A percentile compares a stretch with the other conserved stretches of the same genome.
Evolutionary conservation across 2,113 vertebrate genomes (phyloP).

Genomic region (Petromus typicus): DNA sequence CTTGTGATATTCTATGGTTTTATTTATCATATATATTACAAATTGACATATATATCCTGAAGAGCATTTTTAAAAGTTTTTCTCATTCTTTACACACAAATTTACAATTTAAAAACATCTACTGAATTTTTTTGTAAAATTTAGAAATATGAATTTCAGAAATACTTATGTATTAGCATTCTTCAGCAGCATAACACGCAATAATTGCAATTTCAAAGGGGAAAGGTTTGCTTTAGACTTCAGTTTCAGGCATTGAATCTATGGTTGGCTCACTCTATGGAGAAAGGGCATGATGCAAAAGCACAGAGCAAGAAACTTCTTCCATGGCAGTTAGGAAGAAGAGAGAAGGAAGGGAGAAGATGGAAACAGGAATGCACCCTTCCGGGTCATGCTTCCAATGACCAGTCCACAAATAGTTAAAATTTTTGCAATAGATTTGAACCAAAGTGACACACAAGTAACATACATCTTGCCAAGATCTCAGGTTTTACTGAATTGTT

Average conservation of each 20-base stretch:
- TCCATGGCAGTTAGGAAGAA: neutral
- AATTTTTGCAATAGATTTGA: neutral
- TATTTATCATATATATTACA: neutral
- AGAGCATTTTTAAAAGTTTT: neutral
- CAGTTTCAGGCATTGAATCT: neutral
- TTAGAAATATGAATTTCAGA: neutral
- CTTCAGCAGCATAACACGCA: neutral
- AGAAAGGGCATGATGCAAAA: neutral
- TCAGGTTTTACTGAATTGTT: neutral
- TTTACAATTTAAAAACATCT: neutral
- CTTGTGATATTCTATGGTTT: neutral
- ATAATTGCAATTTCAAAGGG: neutral
- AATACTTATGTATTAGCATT: neutral
- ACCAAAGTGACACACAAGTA: neutral
- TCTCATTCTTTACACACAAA: neutral
- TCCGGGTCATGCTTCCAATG: neutral
- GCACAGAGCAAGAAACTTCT: neutral
- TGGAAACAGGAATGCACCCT: neutral
- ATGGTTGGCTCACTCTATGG: neutral
- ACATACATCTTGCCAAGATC: neutral
- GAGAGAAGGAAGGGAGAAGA: neutral
- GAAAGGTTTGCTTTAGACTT: neutral
- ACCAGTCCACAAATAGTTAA: neutral
- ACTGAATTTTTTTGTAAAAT: neutral
- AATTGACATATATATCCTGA: neutral